Percentiles rank a stretch among this genome's conserved stretches.
Conservation (phyloP, 2,888 invertebrate genomes). For the Chaitophorus viminalis region DNA sequence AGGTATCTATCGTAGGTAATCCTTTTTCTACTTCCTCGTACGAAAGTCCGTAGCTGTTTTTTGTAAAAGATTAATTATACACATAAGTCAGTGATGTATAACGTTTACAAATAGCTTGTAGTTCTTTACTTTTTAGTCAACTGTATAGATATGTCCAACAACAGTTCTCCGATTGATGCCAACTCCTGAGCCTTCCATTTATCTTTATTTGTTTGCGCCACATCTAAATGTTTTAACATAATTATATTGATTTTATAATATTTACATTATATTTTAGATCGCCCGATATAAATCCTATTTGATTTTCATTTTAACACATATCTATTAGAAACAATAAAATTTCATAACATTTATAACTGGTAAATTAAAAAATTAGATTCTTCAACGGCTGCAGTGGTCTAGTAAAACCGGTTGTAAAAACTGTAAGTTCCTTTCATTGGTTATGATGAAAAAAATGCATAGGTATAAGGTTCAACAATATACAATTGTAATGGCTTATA, state of each 20-base stretch:
- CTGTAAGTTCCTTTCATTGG: constrained; percentile 30
- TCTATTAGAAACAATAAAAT: not conserved
- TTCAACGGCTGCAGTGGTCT: not conserved
- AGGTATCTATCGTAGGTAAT: constrained; percentile 87
- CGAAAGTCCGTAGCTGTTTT: constrained; percentile 80
- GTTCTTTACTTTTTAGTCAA: constrained; percentile 81
- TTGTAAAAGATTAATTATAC: not conserved
- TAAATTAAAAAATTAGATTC: constrained; percentile 18
- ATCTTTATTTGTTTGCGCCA: constrained; percentile 68
- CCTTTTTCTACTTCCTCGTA: constrained; percentile 90
- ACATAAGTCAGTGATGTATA: not conserved
- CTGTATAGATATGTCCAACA: constrained; percentile 85
- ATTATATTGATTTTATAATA: not conserved
- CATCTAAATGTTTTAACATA: constrained; percentile 71
- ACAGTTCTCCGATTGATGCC: constrained; percentile 86
- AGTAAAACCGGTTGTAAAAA: constrained; percentile 57
- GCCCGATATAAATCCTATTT: not conserved
- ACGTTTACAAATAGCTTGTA: not conserved
- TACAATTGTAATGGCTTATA: too few species aligned
- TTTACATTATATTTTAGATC: not conserved
- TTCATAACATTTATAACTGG: constrained; percentile 12
- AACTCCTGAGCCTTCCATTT: constrained; percentile 88
- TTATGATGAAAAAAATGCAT: not conserved
- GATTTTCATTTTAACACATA: not conserved
- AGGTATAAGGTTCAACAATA: not conserved